Evolutionary conservation across 2,797 vertebrate species (phyloP), one percentile per base, ranked within the genome.

Genomic region (Sebastes dallii): DNA sequence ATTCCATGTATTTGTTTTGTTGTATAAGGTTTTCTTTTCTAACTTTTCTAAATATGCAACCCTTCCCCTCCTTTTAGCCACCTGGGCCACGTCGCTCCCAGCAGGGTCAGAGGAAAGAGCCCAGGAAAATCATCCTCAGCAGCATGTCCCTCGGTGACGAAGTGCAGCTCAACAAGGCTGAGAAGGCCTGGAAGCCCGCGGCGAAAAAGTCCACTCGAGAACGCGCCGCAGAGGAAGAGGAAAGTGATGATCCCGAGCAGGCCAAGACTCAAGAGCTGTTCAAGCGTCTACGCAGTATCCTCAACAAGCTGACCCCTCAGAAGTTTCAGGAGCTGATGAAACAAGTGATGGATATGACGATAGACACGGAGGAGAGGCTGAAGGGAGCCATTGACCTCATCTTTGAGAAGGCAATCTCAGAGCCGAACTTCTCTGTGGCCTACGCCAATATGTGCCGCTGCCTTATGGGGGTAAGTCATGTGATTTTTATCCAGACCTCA

Each of bases 371-470:
- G 93, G 98, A 98, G 85, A 96, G 98, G 83, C 96, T 99, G 78
- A 99, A 99, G 90, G 98, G 98, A 32, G 96, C 98, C 88, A 99
- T 99, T 4, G 98, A 99, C 94, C 97, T 99, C 30, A 98, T 99
- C 93, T 99, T 99, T 29, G 98, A 99, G 95, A 99, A 99, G 94
- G 98, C 98, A 93, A 99, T 99, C 93, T 99, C 97, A 1, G 98
- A 99, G 90, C 98, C 98, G 92, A 99, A 98, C 95, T 99, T 99
- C 95, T 99, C 98, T 72, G 98, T 99, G 94, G 98, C 98, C 94
- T 99, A 99, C 64, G 98, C 98, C 96, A 99, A 99, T 94, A 99
- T 99, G 98, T 99, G 98, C 95, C 98, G 98, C 95, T 99, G 98
- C 96, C 98, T 99, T 96, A 97, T 97, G 95, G 97, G 96, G 96